Base-by-base conservation (phyloP, 2,113 vertebrate species). In the Phycodurus eques region DNA sequence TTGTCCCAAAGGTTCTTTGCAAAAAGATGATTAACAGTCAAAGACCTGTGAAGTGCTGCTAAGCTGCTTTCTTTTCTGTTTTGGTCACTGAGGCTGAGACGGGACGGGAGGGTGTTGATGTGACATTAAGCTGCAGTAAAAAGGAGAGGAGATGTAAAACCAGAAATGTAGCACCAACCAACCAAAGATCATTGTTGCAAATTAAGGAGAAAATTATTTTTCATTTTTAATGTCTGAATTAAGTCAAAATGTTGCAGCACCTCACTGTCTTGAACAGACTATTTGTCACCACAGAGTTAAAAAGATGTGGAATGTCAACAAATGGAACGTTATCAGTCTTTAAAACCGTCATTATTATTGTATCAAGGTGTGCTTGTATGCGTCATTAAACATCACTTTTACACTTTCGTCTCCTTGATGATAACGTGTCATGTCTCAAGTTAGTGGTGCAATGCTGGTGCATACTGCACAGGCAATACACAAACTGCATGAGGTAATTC, bases 321-420 rank as follows among this genome's bases (percentile, higher is more conserved):
- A 78, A 82, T 68, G 66, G 53, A 35, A 70, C 59, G 53, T 20
- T 3, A 83, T 86, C 33, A 76, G 77, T 72, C 63, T 76, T 87
- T 85, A 43, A 86, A 33, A 1, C 1, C 1, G 20, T 54, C 63
- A 67, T 86, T 46, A 83, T 83, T 76, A 74, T 27, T 84, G 33
- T 47, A 85, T 61, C 42, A 39, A 20, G n/a, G 44, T 53, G 62
- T 77, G 61, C 15, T 35, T 2, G 20, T 2, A 42, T n/a, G 39
- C 69, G 64, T 86, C 70, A 86, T 85, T 79, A 78, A 73, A 72
- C 60, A 76, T 80, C 76, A 64, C 71, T 73, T 88, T 82, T 65
- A 63, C 73, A 74, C 68, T 19, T 56, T 19, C 69, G 49, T 63
- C 57, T 71, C 72, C 60, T 74, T 71, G 72, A 84, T 80, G 51